Conservation (phyloP, 2,888 invertebrate genomes). For the Julus scanicus region DNA sequence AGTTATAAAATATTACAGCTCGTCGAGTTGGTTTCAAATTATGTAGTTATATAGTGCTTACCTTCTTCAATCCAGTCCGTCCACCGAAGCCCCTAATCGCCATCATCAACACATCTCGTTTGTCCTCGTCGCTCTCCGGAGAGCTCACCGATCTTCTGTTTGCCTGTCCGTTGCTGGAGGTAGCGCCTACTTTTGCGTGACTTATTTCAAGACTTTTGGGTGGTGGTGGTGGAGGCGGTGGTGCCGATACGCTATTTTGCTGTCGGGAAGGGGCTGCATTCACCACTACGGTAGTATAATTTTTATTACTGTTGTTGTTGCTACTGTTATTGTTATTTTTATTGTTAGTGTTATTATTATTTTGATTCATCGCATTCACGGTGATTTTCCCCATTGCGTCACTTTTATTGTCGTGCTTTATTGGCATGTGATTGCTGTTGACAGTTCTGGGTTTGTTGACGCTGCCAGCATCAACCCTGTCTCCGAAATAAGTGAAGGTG, state of each 20-base stretch:
- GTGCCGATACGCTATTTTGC: not conserved
- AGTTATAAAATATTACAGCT: not conserved
- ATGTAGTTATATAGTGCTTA: not conserved
- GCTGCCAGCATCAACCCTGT: not conserved
- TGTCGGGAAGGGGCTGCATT: not conserved
- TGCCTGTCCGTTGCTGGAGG: not conserved
- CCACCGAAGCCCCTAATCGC: slow-evolving; percentile 79
- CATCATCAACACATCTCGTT: slow-evolving; percentile 75
- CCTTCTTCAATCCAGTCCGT: slow-evolving; percentile 59
- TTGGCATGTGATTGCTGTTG: not conserved
- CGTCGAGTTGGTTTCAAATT: not conserved
- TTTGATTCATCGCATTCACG: not conserved
- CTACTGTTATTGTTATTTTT: not conserved
- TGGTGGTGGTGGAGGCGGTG: slow-evolving; percentile 53
- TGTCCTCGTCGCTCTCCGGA: slow-evolving; percentile 67
- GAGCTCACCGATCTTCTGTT: not conserved
- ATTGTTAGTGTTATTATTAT: slow-evolving; percentile 4
- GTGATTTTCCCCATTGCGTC: not conserved
- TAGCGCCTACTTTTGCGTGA: not conserved
- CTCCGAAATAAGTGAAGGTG: slow-evolving; percentile 44
- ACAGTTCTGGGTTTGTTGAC: not conserved
- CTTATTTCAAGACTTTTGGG: not conserved
- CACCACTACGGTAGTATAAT: not conserved
- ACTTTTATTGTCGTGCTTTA: not conserved
- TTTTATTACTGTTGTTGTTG: slow-evolving; percentile 23